These are phyloP conservation scores for Oryzias celebensis DNA, from an alignment of 2,113 vertebrate species.

Conservation along the genomic window DNA sequence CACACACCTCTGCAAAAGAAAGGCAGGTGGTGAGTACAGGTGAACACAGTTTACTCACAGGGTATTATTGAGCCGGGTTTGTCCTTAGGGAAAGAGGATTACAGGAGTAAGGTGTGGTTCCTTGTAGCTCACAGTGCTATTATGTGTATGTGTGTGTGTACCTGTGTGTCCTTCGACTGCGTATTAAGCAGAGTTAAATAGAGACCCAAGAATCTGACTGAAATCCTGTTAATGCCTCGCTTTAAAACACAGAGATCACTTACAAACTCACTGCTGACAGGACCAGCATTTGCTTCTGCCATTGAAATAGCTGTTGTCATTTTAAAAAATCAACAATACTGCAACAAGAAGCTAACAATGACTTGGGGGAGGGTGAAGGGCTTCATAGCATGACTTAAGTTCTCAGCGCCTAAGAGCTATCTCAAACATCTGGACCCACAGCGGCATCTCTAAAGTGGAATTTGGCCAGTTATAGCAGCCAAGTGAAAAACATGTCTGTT, in stretches of 20 bases:
- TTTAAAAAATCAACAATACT: slow-evolving; percentile 15
- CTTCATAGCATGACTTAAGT: slow-evolving; percentile 20
- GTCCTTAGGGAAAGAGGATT: slow-evolving; percentile 54
- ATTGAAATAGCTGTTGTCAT: slow-evolving; percentile 7
- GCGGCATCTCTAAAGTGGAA: slow-evolving; percentile 43
- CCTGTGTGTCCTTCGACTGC: slow-evolving; percentile 7
- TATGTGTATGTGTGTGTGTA: slow-evolving; percentile 32
- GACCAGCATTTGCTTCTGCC: slow-evolving; percentile 17
- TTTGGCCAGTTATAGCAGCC: slow-evolving; percentile 47
- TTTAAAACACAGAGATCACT: slow-evolving; percentile 13
- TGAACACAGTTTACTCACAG: slow-evolving; percentile 56
- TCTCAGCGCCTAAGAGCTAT: slow-evolving; percentile 53
- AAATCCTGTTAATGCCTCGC: slow-evolving; percentile 15
- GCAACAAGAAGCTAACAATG: slow-evolving; percentile 26
- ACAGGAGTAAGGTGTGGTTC: slow-evolving; percentile 64
- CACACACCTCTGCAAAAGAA: slow-evolving; percentile 8
- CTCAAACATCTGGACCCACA: slow-evolving; percentile 52
- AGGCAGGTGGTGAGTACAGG: slow-evolving; percentile 52
- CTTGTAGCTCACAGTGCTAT: slow-evolving; percentile 36
- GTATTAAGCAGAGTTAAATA: slow-evolving; percentile 30
- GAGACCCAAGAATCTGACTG: slow-evolving; percentile 28
- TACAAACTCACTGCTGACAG: background rate
- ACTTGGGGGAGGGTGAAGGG: slow-evolving; percentile 2
- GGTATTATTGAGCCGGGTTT: slow-evolving; percentile 56
- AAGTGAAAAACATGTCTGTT: slow-evolving; percentile 38